Evolutionary conservation across 1,140 invertebrate species (phyloP), one percentile per base, ranked within the genome.

Genomic region (Epicauta chinensis): DNA sequence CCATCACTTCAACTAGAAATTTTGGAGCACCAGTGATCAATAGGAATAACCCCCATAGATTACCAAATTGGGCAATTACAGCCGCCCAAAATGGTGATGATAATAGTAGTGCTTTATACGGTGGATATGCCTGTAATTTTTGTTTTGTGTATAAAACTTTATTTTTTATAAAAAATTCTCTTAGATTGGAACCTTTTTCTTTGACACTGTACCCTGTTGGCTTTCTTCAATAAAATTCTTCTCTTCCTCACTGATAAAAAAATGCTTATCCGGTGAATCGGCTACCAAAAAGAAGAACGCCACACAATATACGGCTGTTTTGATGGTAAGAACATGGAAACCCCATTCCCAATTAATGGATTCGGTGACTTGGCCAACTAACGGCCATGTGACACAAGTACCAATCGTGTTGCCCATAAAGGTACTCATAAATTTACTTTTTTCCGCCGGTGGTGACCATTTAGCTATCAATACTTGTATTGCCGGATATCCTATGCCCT

Each of bases 21-120:
- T 88, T 92, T 0, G 93, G 93, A 4, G 93, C 83, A 43, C 87
- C 86, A 0, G 88, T 93, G 55, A 95, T 79, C 52, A 95, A 82
- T 60, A 88, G 85, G 58, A 84, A 87, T 58, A 94, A 72, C 2
- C 85, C 85, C 85, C 86, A 89, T 63, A 84, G 74, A 57, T 85
- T 87, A 16, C 84, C 84, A 58, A 84, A 84, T 55, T 87, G 84
- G 12, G 85, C 69, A 47, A 81, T 69, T 2, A 78, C 51, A 51
- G 87, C 70, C 0, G 80, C 81, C 69, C 83, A 75, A 64, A 87
- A 87, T 13, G 84, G 84, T 29, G 80, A 51, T 0, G 83, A 87
- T 1, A 76, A 72, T 0, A 52, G 37, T 10, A 38, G 46, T 14
- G 23, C 45, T 29, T 5, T 15, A 40, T 45, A 44, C n/a, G 44